Base-by-base conservation (phyloP, 2,797 vertebrate genomes). In the Syngnathus acus region DNA sequence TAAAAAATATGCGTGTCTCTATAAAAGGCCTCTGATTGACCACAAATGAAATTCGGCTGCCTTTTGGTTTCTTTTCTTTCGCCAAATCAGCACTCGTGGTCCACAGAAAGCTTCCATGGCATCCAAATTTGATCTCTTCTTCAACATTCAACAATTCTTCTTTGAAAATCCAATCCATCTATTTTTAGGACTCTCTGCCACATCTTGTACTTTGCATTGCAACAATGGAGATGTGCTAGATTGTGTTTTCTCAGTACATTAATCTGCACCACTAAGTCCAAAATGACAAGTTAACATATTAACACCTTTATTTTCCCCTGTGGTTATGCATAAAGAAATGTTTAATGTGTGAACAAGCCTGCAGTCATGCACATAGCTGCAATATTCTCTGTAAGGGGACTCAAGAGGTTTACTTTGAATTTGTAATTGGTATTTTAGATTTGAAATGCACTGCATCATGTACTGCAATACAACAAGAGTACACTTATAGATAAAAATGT, bases 261-360 rank as follows among this genome's bases (percentile, higher is more conserved):
- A 23, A 43, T 43, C 43, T 61, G 38, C n/a, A 23, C 11, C 59
- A 61, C 11, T 21, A 6, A 61, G 19, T 43, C 59, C 40, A 43
- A 69, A 32, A 45, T n/a, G 5, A 45, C 65, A 68, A 62, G 53
- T 40, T 51, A 61, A 51, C 23, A 70, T 48, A 45, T 62, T 0
- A 54, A 42, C 58, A 51, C 6, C 5, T 58, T 59, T 57, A 37
- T 59, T 68, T 62, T 54, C 1, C 61, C 59, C 40, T 66, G 65
- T 65, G 67, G 62, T 8, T 51, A 42, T 54, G 61, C 66, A 65
- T 68, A 66, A 68, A 45, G 16, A 67, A 57, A 53, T 1, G n/a
- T 51, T 7, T 60, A 50, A 68, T 72, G 66, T 69, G 9, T 42
- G 47, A 69, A 62, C 3, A 5, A 50, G 38, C 64, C 26, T 62